Evolutionary conservation across 1,140 invertebrate species (phyloP), one percentile per base, ranked within the genome.

Genomic region (Armadillidium nasatum): DNA sequence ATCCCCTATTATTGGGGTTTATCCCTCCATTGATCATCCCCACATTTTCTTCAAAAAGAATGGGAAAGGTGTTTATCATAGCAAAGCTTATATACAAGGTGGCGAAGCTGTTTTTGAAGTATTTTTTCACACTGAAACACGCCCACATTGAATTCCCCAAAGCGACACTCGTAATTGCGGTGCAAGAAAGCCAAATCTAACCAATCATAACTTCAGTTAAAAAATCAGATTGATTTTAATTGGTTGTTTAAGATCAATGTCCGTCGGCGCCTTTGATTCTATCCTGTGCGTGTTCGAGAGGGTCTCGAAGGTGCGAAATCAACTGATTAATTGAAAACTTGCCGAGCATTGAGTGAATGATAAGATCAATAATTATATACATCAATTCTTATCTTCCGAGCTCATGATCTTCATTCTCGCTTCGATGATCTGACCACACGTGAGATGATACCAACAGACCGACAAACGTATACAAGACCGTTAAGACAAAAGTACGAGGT

Each of bases 251-350:
- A 13, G 50, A 19, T 15, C 11, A 19, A 60, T 13, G 50, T 19
- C 19, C 50, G 50, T 60, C 50, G 50, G 50, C 50, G 50, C 50
- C 11, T 60, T 60, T 60, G 50, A 60, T 60, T 60, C 50, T 13
- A 60, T 15, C 50, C 50, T 60, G 50, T 60, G 50, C 50, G 50
- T 60, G 50, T 60, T 19, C 1, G 50, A 60, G 50, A 60, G 50
- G 33, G 50, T 60, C 19, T 60, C 50, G 19, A 19, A 60, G 50
- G 50, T 60, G 50, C 19, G 50, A 60, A 60, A 60, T 60, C 11
- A 60, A 60, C 50, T 60, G 50, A 60, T 60, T 15, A 60, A 60
- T 60, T 60, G 50, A 60, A 60, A 60, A 60, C 50, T 60, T 60
- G 50, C 11, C 50, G 50, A 60, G 50, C 50, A 15, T 15, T 60